phyloP scores from a whole-genome alignment of 2,888 invertebrate genomes.

The Drosophila pullipes region DNA sequence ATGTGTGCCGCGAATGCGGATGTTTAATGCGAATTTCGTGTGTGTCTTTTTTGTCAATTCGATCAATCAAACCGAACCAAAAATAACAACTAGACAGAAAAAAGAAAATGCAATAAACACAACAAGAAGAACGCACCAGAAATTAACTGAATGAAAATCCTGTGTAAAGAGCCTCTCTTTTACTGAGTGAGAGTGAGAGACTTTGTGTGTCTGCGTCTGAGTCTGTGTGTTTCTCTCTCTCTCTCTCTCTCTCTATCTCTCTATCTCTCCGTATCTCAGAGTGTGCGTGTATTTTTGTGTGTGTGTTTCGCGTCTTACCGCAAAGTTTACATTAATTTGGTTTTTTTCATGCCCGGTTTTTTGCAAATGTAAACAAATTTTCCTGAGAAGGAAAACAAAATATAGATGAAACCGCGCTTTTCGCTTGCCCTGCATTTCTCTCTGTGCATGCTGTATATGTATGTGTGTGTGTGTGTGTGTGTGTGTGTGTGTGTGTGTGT shows the following conservation, averaged over 20 bases:
- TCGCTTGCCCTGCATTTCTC: constrained; percentile 6
- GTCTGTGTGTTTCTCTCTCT: neutral
- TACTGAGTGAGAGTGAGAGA: neutral
- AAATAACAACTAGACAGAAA: neutral
- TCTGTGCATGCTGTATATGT: neutral
- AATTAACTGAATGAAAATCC: neutral
- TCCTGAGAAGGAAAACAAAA: constrained; percentile 9
- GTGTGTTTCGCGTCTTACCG: constrained; percentile 37
- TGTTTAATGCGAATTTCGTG: constrained; percentile 16
- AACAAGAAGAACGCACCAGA: neutral
- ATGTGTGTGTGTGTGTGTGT: constrained; percentile 22
- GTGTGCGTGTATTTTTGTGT: constrained; percentile 20
- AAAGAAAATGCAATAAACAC: neutral
- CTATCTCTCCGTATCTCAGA: neutral
- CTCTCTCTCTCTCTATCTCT: neutral
- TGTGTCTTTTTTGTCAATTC: constrained; percentile 1
- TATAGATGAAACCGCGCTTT: constrained; percentile 34
- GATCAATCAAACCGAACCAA: neutral
- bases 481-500: constrained; percentile 25
- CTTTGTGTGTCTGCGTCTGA: neutral
- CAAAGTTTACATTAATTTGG: constrained; percentile 16
- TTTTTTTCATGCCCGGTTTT: constrained; percentile 39
- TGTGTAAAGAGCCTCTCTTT: neutral
- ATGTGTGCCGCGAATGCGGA: constrained; percentile 51
- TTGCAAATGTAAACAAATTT: constrained; percentile 58